These are phyloP conservation scores for Erebia palarica DNA, from an alignment of 2,888 invertebrate genomes.

Conservation along the genomic window DNA sequence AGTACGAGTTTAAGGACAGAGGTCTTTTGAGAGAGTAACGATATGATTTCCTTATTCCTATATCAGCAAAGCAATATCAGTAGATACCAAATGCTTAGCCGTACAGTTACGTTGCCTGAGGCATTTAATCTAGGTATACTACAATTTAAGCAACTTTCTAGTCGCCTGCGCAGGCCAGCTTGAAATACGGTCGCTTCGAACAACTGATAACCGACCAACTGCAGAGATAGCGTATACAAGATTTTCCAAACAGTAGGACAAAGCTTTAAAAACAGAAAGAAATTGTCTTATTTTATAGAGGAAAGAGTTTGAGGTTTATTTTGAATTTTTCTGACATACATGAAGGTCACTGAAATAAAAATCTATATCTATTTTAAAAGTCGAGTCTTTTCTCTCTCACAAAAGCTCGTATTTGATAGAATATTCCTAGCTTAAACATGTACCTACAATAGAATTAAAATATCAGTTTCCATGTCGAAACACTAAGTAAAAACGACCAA, in stretches of 20 bases:
- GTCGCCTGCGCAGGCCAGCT: constrained; percentile 13
- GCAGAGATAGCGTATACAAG: constrained; percentile 2
- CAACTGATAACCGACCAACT: constrained; percentile 13
- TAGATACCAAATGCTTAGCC: not conserved
- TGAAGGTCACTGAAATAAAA: too few species aligned
- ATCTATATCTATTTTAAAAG: too few species aligned
- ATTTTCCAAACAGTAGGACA: not conserved
- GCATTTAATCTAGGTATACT: constrained; percentile 5
- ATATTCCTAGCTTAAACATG: not conserved
- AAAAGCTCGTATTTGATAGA: too few species aligned
- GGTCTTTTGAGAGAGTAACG: too few species aligned
- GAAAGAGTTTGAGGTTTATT: too few species aligned
- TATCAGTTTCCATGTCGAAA: constrained; percentile 2
- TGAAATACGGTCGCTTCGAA: constrained; percentile 14
- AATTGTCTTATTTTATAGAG: too few species aligned
- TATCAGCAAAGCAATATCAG: not conserved
- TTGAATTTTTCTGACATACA: too few species aligned
- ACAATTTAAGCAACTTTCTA: constrained; percentile 20
- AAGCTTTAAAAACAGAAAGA: not conserved
- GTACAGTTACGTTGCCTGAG: constrained; percentile 15
- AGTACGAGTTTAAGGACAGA: too few species aligned
- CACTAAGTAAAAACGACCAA: constrained; percentile 31
- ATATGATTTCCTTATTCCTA: too few species aligned
- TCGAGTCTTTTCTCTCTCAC: too few species aligned
- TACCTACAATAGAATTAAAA: not conserved